These are phyloP conservation scores for Mastigias papua DNA, from an alignment of 30 jellyfish, hydroid and myxozoan genomes.

Conservation along the genomic window DNA sequence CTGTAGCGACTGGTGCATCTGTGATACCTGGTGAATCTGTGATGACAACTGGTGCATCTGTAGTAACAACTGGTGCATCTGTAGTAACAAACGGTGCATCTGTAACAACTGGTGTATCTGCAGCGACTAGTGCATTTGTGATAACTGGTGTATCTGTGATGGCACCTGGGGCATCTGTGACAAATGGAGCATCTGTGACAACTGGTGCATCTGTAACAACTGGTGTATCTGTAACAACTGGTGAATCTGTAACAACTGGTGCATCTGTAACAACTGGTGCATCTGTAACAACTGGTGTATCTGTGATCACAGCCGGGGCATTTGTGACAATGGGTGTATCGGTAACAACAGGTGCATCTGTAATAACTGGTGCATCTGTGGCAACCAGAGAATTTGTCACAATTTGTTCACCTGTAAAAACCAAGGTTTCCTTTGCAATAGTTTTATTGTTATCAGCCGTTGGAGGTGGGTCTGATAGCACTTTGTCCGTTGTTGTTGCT, in stretches of 20 bases:
- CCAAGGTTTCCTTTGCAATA: too few relatives aligned
- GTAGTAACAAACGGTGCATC: neutral
- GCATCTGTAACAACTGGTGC: conserved; percentile 17
- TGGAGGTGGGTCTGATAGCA: too few relatives aligned
- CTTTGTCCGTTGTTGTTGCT: too few relatives aligned
- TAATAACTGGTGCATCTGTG: conserved; percentile 16
- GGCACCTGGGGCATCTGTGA: conserved; percentile 6
- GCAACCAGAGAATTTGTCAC: conserved; percentile 7
- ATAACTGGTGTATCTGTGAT: neutral
- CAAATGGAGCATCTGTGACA: conserved; percentile 3
- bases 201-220: conserved; percentile 26
- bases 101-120: too few relatives aligned
- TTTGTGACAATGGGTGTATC: conserved; percentile 18
- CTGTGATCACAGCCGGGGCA: conserved; percentile 4
- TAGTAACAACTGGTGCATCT: too few relatives aligned
- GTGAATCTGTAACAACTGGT: neutral
- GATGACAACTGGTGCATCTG: too few relatives aligned
- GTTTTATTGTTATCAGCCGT: neutral
- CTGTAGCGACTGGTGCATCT: neutral
- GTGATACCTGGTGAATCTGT: too few relatives aligned
- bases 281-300: neutral
- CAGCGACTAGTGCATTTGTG: too few relatives aligned
- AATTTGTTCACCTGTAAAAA: too few relatives aligned
- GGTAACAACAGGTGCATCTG: conserved; percentile 18
- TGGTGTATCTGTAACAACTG: conserved; percentile 8